Evolutionary conservation across 2,888 invertebrate genomes (phyloP), one percentile per base, ranked within the genome.

Genomic region (Leptopilina myrica): DNA sequence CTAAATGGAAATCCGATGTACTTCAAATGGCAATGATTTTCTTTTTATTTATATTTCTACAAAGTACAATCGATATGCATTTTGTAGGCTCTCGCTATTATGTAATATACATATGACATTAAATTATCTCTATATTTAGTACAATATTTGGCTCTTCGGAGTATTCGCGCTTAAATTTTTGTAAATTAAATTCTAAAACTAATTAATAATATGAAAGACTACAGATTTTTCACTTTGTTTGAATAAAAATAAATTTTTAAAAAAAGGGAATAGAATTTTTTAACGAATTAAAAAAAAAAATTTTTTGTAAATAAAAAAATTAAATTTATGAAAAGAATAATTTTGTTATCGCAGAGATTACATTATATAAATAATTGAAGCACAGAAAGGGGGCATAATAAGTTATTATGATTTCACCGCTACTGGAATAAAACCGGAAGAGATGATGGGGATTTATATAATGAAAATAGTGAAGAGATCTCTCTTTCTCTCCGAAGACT

Each of bases 401-500:
- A 69, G 69, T 69, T 69, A 69, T 69, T 69, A 20, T 9, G 49
- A 53, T 69, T 26, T 69, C 69, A 6, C 53, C 26, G 49, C 33
- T 33, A 33, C 33, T 67, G 12, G 69, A 26, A 53, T 20, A 69
- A 69, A 69, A 69, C 46, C 49, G 53, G 69, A 53, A 69, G 69
- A 69, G 53, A 69, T 69, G 46, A 69, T 49, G 26, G 14, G 69
- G 69, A 69, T 69, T 69, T 69, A 53, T 69, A 69, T 49, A 69
- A 53, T 53, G 69, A 69, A n/a, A 62, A 49, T 49, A 49, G 69
- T 26, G 26, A 53, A 53, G 33, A 3, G 33, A 33, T 69, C 67
- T 69, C 46, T 46, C 46, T 46, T 5, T 49, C 49, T 49, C 12
- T 49, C 69, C 49, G 49, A 69, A 69, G 69, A 69, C 69, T 69